phyloP scores from a whole-genome alignment of 2,797 vertebrate species.

The Podargus strigoides region DNA sequence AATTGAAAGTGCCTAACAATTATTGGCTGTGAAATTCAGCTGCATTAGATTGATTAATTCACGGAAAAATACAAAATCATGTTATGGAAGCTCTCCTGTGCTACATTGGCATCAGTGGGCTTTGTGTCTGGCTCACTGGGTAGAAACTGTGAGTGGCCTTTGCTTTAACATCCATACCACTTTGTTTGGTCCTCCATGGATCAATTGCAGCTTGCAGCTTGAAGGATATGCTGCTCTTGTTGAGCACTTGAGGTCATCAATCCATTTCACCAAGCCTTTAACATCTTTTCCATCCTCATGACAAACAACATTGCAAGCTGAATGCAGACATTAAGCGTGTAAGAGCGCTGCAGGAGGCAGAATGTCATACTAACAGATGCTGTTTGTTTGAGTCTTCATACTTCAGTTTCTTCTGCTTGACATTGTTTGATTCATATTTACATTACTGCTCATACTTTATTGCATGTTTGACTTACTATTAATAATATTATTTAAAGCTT shows the following conservation, averaged over 20 bases:
- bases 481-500: not conserved
- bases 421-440: not conserved
- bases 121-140: not conserved
- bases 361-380: not conserved
- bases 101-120: rapidly evolving
- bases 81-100: not conserved
- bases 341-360: not conserved
- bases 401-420: not conserved
- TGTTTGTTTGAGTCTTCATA: not conserved
- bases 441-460: not conserved
- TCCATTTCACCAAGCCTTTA: not conserved
- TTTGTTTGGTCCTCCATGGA: not conserved
- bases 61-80: not conserved
- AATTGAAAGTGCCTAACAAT: not conserved
- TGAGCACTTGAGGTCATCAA: not conserved
- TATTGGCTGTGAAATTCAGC: not conserved
- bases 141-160: not conserved
- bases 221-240: not conserved
- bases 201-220: not conserved
- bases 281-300: not conserved
- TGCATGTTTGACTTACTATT: not conserved
- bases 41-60: not conserved
- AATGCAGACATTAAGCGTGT: not conserved
- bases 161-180: not conserved
- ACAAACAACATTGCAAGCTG: not conserved